phyloP scores from a whole-genome alignment of 2,888 invertebrate genomes.

The Cephalotes varians region DNA sequence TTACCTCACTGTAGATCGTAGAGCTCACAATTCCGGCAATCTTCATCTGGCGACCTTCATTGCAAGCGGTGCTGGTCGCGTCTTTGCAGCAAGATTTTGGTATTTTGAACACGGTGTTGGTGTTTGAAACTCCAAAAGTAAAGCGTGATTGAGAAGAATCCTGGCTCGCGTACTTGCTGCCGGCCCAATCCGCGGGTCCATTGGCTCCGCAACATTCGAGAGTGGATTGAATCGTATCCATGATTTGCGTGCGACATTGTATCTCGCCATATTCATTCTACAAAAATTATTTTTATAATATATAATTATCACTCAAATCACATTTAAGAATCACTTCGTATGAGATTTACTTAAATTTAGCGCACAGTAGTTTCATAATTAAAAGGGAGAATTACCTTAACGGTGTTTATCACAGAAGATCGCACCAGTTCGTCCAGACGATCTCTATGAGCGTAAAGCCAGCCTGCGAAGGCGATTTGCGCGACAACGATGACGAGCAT shows the following conservation, averaged over 20 bases:
- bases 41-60: constrained; percentile 86
- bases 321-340: neutral
- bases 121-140: constrained; percentile 86
- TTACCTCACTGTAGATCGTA: constrained; percentile 87
- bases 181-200: constrained; percentile 91
- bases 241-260: constrained; percentile 76
- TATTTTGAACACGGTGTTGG: constrained; percentile 86
- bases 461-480: constrained; percentile 92
- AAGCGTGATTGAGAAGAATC: constrained; percentile 86
- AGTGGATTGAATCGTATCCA: constrained; percentile 86
- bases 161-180: constrained; percentile 87
- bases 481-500: constrained; percentile 92
- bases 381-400: constrained; percentile 78
- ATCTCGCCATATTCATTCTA: constrained; percentile 83
- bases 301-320: neutral
- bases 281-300: neutral
- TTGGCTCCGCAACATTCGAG: constrained; percentile 93
- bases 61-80: constrained; percentile 86
- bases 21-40: constrained; percentile 85
- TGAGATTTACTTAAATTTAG: neutral
- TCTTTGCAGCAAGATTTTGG: constrained; percentile 89
- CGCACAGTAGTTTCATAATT: neutral
- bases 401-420: constrained; percentile 82
- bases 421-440: constrained; percentile 89
- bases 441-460: constrained; percentile 91